Percentiles rank a stretch among this genome's conserved stretches.
phyloP scores from a whole-genome alignment of 2,888 invertebrate species.

The Smittia aterrima region DNA sequence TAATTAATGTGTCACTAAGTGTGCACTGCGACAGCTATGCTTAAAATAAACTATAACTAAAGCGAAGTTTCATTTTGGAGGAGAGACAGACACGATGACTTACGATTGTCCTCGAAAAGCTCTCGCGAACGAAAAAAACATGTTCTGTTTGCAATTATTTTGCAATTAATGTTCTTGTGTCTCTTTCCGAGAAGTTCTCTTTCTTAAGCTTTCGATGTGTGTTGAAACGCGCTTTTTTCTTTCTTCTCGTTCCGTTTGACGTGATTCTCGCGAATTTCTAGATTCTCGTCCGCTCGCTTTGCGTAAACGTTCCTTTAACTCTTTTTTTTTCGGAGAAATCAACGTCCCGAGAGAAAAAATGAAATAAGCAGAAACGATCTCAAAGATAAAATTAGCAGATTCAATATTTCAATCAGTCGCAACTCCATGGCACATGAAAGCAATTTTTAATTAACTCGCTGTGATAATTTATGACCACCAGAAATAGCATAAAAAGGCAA shows the following conservation, averaged over 20 bases:
- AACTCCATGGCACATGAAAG: slow-evolving; percentile 9
- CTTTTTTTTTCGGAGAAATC: slow-evolving; percentile 1
- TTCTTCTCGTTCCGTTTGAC: neutral
- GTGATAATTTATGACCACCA: slow-evolving; percentile 27
- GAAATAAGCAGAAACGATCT: neutral
- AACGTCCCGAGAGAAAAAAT: neutral
- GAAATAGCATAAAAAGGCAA: slow-evolving; percentile 19
- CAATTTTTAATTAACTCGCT: slow-evolving; percentile 21
- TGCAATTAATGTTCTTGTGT: slow-evolving; percentile 2
- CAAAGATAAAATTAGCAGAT: slow-evolving; percentile 16
- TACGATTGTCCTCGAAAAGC: slow-evolving; percentile 41
- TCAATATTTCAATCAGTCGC: slow-evolving; percentile 18
- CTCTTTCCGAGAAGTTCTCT: neutral
- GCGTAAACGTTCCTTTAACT: neutral
- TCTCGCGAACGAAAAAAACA: slow-evolving; percentile 37
- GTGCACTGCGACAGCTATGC: neutral
- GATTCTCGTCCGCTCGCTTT: neutral
- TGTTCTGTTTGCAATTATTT: slow-evolving; percentile 38
- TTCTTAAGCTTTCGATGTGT: neutral
- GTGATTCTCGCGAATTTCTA: slow-evolving; percentile 10
- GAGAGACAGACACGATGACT: slow-evolving; percentile 3
- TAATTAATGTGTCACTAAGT: slow-evolving; percentile 36
- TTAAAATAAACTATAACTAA: neutral
- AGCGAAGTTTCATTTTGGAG: neutral
- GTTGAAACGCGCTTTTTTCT: neutral